Evolutionary conservation across 2,113 vertebrate species (phyloP).

Genomic region (Epinephelus lanceolatus): DNA sequence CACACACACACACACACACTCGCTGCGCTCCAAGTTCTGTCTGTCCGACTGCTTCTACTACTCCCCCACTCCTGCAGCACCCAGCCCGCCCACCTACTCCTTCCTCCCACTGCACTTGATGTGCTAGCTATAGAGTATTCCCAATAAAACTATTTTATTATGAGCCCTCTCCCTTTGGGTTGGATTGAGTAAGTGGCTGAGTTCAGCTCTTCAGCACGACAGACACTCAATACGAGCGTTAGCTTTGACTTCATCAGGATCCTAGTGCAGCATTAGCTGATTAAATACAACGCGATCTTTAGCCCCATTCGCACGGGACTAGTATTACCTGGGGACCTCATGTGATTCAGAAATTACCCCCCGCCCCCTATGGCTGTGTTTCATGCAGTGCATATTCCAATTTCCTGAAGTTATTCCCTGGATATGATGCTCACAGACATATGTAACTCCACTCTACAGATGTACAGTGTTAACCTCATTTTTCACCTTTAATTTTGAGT

Average conservation of each 20-base stretch:
- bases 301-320: too few species aligned
- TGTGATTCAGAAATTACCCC: too few species aligned
- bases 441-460: too few species aligned
- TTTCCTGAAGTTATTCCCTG: too few species aligned
- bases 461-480: too few species aligned
- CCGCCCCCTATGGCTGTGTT: too few species aligned
- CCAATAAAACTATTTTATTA: conserved; percentile 68
- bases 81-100: conserved; percentile 25
- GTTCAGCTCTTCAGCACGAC: conserved; percentile 61
- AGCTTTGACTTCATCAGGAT: conserved; percentile 65
- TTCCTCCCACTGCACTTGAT: conserved; percentile 51
- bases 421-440: too few species aligned
- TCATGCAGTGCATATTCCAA: too few species aligned
- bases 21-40: conserved; percentile 5
- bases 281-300: conserved; percentile 66
- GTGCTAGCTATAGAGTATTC: conserved; percentile 39
- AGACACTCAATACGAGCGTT: conserved; percentile 61
- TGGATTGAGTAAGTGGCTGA: conserved; percentile 68
- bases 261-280: conserved; percentile 76
- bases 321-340: too few species aligned
- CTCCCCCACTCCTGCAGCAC: conserved; percentile 9
- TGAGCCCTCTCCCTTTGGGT: conserved; percentile 55
- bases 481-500: too few species aligned
- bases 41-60: background rate
- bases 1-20: conserved; percentile 11